Conservation (phyloP, 1,140 invertebrate species). For the Tachypleus tridentatus region DNA sequence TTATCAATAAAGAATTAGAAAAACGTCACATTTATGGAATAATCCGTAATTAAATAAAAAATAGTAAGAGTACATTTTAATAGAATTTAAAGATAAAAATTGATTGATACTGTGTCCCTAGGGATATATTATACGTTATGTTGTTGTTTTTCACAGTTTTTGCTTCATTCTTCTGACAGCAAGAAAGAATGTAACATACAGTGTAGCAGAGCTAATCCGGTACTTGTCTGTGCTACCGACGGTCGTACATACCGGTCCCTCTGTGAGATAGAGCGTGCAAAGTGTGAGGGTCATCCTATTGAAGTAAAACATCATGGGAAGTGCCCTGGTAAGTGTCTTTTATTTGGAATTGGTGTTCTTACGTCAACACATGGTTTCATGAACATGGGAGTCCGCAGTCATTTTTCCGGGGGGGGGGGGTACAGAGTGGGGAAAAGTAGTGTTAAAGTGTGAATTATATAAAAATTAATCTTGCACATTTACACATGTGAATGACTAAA, state of each 20-base stretch:
- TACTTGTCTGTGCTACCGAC: slow-evolving; percentile 64
- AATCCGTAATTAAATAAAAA: too few species aligned
- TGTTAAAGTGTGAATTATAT: too few species aligned
- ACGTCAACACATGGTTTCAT: background rate
- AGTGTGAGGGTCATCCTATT: slow-evolving; percentile 53
- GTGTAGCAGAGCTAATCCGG: slow-evolving; percentile 31
- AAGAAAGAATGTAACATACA: slow-evolving; percentile 3
- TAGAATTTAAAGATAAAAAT: too few species aligned
- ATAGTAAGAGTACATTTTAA: too few species aligned
- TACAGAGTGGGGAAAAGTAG: too few species aligned
- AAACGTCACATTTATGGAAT: too few species aligned
- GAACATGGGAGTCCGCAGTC: background rate
- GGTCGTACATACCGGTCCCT: slow-evolving; percentile 60
- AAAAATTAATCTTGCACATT: too few species aligned
- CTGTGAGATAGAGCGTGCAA: slow-evolving; percentile 58
- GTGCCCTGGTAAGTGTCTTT: slow-evolving; percentile 46
- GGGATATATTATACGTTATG: background rate
- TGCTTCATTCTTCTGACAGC: background rate
- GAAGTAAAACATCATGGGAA: slow-evolving; percentile 53
- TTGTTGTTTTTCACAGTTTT: slow-evolving; percentile 7
- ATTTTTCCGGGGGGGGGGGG: background rate
- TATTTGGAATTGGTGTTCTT: slow-evolving; percentile 1
- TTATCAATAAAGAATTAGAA: too few species aligned
- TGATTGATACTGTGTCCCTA: too few species aligned
- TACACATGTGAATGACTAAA: too few species aligned